Base-by-base conservation (phyloP, 2,888 invertebrate species). In the Caenorhabditis doughertyi region DNA sequence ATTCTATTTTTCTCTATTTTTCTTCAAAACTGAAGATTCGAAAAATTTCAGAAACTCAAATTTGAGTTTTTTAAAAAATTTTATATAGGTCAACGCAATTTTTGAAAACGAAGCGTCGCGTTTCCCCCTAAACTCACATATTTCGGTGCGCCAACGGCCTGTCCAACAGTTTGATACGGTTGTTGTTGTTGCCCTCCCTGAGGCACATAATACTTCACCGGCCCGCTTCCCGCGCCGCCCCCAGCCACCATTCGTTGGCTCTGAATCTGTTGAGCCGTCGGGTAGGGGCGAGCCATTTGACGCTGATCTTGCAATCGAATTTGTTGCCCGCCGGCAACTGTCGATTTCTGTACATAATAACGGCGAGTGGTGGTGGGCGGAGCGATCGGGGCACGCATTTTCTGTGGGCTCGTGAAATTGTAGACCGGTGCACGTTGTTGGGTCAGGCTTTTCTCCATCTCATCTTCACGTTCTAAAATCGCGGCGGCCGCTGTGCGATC, bases 201-300 rank as follows among this genome's bases (percentile, higher is more conserved):
- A 11, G 74, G 35, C 7, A 76, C 65, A 39, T 77, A 81, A 42
- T 81, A 81, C 55, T 81, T 81, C 23, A 81, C 62, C 1, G 76
- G 71, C n/a, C 29, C 32, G n/a, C 23, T n/a, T 18, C 7, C 32
- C 9, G 5, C 35, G 27, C 65, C 58, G 8, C 67, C 55, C n/a
- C 62, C 74, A 18, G 53, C 53, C 3, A 44, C 67, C 55, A 79
- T 35, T n/a, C 79, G 62, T 32, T 5, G 27, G 13, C 11, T 3
- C 29, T 32, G 35, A 13, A 13, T 21, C 3, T 58, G 35, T 3
- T 35, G 64, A 1, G 35, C 25, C 1, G 68, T 18, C 0, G 65
- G 29, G 18, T 72, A 79, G 3, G 79, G 72, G 7, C 67, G 72
- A 4, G 32, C 18, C 0, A 60, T n/a, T 21, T 47, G 16, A 9